Base-by-base conservation (phyloP, 1,140 invertebrate species). In the Drosophila persimilis region DNA sequence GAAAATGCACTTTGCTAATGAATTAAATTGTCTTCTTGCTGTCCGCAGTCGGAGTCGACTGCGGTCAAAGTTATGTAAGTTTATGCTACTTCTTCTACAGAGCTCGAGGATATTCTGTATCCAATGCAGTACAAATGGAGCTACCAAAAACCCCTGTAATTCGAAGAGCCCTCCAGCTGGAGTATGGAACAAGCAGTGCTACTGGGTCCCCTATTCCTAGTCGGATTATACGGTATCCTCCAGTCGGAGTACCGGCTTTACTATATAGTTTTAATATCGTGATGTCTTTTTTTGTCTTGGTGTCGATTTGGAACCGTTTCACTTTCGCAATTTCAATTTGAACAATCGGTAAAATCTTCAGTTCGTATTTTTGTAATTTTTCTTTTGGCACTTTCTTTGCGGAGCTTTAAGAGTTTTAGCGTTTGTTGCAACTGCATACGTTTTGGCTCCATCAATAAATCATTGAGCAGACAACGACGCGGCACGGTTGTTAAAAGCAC, bases 1-100 rank as follows among this genome's bases (percentile, higher is more conserved):
- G 78, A 88, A 86, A 86, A 69, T 88, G 81, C 81, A 86, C 81
- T 86, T 88, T 88, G 45, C 81, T 86, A 86, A 86, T 86, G 81
- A 86, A 86, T 86, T 81, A 66, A 80, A 81, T 86, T 65, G 64
- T 70, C 75, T 81, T 81, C 24, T 69, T 62, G 60, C 60, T 61
- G 13, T 39, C 35, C 35, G 35, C 3, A 39, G 3, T 13, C 11
- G 35, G 11, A 11, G 35, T 35, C 35, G 35, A 1, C 11, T 39
- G 43, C 45, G 61, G 31, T 48, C 58, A 62, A 13, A 47, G 9
- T 9, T 47, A 47, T 20, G 15, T 46, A 46, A 9, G 2, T 15
- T 9, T 15, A 8, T 46, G 6, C 3, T n/a, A 8, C 7, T 8
- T 11, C 9, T 11, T 11, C 35, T 35, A 35, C 8, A 9, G 2